Percentiles rank a stretch among this genome's conserved stretches.
phyloP scores from a whole-genome alignment of 2,797 vertebrate species.

The Sebastes kiyomatsui region DNA sequence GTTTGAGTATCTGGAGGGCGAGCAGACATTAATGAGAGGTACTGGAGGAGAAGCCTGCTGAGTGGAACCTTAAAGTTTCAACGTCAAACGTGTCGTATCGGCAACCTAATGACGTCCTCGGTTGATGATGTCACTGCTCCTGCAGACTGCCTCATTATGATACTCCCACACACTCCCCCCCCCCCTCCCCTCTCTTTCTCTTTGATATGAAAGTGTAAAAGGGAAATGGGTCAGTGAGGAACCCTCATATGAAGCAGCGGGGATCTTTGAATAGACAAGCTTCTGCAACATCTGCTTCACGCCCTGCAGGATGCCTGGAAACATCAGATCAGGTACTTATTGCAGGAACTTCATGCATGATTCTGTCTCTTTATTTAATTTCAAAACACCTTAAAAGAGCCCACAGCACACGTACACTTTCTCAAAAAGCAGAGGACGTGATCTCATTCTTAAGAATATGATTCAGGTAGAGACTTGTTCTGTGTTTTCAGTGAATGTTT shows the following conservation, averaged over 20 bases:
- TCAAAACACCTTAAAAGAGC: neutral
- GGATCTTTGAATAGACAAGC: slow-evolving; percentile 6
- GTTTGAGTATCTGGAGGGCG: neutral
- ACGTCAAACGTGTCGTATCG: neutral
- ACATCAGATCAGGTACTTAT: slow-evolving; percentile 53
- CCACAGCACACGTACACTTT: neutral
- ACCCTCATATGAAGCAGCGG: slow-evolving; percentile 16
- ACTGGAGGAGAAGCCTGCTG: neutral
- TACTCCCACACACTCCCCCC: neutral
- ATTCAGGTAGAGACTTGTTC: neutral
- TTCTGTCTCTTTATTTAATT: neutral
- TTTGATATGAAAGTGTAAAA: slow-evolving; percentile 37
- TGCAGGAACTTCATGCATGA: neutral
- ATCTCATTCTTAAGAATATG: neutral
- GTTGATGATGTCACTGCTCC: slow-evolving; percentile 19
- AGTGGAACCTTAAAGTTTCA: neutral
- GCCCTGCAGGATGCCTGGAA: slow-evolving; percentile 48
- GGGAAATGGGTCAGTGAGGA: slow-evolving; percentile 8
- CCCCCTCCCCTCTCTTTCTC: neutral
- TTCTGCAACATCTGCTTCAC: neutral
- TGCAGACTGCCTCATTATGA: neutral
- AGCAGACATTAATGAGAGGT: neutral
- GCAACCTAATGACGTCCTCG: neutral
- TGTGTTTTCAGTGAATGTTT: neutral
- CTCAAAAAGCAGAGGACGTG: neutral